These are phyloP conservation scores for Notothenia rossii DNA, from an alignment of 2,113 vertebrate genomes.

Conservation along the genomic window DNA sequence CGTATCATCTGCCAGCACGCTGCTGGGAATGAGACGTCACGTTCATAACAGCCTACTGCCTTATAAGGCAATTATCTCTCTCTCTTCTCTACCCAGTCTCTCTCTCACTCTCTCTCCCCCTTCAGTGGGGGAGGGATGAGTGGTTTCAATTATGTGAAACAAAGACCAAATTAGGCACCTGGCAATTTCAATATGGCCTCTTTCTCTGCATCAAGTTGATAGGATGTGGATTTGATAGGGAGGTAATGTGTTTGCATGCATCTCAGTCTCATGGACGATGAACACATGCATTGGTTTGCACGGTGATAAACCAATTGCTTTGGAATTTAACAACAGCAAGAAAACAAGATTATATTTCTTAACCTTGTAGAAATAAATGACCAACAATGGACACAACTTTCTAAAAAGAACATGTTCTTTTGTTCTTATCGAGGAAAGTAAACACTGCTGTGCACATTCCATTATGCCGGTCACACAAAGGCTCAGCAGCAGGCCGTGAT, in stretches of 20 bases:
- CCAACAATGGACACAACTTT: background rate
- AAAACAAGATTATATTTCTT: background rate
- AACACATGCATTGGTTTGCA: constrained; percentile 15
- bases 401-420: constrained; percentile 19
- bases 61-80: constrained; percentile 80
- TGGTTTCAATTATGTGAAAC: constrained; percentile 80
- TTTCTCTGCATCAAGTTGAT: constrained; percentile 67
- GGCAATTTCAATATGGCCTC: constrained; percentile 78
- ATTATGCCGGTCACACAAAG: constrained; percentile 59
- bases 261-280: constrained; percentile 17
- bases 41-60: constrained; percentile 74
- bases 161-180: constrained; percentile 84
- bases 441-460: constrained; percentile 49
- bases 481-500: constrained; percentile 58
- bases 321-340: constrained; percentile 1
- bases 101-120: constrained; percentile 26
- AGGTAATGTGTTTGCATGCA: constrained; percentile 47
- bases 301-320: background rate
- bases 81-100: background rate
- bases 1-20: constrained; percentile 76
- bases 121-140: constrained; percentile 69
- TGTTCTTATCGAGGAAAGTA: constrained; percentile 13
- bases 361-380: background rate
- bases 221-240: constrained; percentile 72
- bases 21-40: constrained; percentile 81